Conservation (phyloP, 2,888 invertebrate genomes). For the Aphodius sticticus region DNA sequence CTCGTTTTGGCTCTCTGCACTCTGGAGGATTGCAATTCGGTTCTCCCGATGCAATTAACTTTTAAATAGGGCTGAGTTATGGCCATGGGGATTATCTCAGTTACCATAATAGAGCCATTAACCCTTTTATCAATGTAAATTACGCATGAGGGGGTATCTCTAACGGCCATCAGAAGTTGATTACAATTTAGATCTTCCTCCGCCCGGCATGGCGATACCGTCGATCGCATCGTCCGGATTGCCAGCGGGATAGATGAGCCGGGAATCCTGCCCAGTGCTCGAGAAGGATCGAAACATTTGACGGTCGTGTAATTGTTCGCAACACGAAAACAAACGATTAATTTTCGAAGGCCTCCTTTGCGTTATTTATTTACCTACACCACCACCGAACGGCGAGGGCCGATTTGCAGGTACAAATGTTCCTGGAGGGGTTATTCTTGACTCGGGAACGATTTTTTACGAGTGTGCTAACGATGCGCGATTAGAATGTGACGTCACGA, state of each 20-base stretch:
- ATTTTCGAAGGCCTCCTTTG: background rate
- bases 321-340: conserved; percentile 4
- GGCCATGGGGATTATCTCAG: conserved; percentile 35
- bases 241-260: background rate
- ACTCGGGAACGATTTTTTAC: background rate
- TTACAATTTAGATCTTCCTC: conserved; percentile 35
- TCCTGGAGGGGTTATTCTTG: background rate
- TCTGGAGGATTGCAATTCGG: conserved; percentile 32
- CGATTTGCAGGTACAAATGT: background rate
- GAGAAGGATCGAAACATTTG: background rate
- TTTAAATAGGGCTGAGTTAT: conserved; percentile 37
- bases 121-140: conserved; percentile 40
- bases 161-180: conserved; percentile 36
- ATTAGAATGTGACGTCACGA: background rate
- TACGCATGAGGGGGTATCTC: conserved; percentile 36
- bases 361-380: background rate
- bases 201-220: background rate
- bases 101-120: conserved; percentile 38
- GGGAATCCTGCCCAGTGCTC: background rate
- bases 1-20: background rate
- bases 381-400: no score
- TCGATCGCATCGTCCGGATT: background rate
- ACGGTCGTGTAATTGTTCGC: background rate
- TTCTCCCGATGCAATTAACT: conserved; percentile 37
- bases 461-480: background rate